Evolutionary conservation across 2,888 invertebrate species (phyloP), one percentile per base, ranked within the genome.

Genomic region (Zelleria hepariella): DNA sequence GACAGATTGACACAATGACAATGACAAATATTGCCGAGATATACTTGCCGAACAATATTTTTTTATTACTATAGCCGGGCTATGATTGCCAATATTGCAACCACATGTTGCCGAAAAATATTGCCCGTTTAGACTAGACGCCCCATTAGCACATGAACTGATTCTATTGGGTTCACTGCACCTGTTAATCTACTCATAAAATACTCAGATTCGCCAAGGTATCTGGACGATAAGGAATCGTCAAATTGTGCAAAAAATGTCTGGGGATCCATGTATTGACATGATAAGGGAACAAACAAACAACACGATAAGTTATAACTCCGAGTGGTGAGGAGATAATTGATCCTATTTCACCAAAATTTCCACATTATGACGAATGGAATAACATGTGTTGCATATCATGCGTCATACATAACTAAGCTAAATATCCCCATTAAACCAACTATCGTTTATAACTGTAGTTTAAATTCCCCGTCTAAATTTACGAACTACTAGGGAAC

Each of bases 381-480:
- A 42, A 42, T 32, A 32, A 32, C 7, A 42, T 15, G 32, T 1
- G 10, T n/a, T n/a, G n/a, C n/a, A n/a, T 42, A 42, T 42, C 15
- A 0, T 32, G 4, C 32, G 32, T 42, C 32, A 42, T 42, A 42
- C 10, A 42, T 15, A 15, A 15, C n/a, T n/a, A 42, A 42, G 32
- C 32, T 42, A 15, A 15, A 42, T 42, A 15, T 42, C 32, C 32
- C 32, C 32, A 42, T 42, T 15, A 42, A 42, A 42, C 10, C 2
- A 15, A 15, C 3, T 15, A 15, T 10, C 32, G 32, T 15, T n/a
- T n/a, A n/a, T n/a, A n/a, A n/a, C n/a, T n/a, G n/a, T n/a, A n/a
- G 32, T 18, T 25, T n/a, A 57, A 48, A 57, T 57, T 20, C 48
- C 32, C 15, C n/a, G n/a, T 32, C 24, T 57, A 57, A 18, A 57